These are phyloP conservation scores for Bugulina stolonifera DNA, from an alignment of 2,888 invertebrate species.

Conservation along the genomic window DNA sequence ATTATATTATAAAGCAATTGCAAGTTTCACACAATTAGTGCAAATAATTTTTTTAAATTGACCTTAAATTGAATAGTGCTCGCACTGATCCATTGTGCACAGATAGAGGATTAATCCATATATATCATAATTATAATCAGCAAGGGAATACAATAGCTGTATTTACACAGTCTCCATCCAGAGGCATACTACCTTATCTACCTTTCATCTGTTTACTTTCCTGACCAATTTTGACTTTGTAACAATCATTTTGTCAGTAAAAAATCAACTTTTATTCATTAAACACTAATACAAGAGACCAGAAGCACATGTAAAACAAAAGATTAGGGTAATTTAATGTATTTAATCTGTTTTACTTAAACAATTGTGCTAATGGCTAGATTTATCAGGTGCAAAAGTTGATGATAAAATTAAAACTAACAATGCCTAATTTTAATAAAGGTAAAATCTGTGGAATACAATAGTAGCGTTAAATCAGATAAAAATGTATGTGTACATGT, in stretches of 20 bases:
- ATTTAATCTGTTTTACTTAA: background rate
- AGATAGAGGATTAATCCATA: background rate
- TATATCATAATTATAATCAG: slow-evolving; percentile 22
- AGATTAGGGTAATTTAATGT: slow-evolving; percentile 12
- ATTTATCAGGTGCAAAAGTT: background rate
- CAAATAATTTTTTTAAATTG: slow-evolving; percentile 17
- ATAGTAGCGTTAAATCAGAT: background rate
- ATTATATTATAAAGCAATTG: background rate
- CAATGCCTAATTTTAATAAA: background rate
- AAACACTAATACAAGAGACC: background rate
- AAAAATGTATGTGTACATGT: too few species aligned
- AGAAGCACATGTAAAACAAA: slow-evolving; percentile 1
- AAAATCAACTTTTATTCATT: slow-evolving; percentile 20
- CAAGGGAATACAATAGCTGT: background rate
- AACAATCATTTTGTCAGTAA: slow-evolving; percentile 14
- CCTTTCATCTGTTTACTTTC: slow-evolving; percentile 11
- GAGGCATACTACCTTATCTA: background rate
- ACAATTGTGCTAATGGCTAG: background rate
- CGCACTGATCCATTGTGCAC: background rate
- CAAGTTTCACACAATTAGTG: slow-evolving; percentile 18
- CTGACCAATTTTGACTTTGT: background rate
- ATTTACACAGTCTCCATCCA: slow-evolving; percentile 1
- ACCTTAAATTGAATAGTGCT: background rate
- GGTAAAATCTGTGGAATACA: background rate
- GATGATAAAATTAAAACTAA: background rate